Base-by-base conservation (phyloP, 2,797 vertebrate genomes). In the Pogoniulus pusillus region DNA sequence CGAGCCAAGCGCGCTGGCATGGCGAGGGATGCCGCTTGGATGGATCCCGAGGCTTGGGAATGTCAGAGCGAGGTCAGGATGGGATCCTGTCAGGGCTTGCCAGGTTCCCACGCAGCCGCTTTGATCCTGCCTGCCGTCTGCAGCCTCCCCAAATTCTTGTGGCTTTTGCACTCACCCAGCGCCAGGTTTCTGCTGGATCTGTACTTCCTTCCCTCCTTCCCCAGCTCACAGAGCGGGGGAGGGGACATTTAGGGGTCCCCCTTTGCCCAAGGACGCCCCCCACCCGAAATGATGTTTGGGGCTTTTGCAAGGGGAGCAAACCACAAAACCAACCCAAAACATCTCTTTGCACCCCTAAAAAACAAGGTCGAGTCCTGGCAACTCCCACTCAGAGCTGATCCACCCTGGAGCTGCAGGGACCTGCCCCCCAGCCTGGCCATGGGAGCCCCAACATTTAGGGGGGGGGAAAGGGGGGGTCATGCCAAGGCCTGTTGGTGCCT, bases 1-100 rank as follows among this genome's bases (percentile, higher is more conserved):
- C 35, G 51, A 58, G 41, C 51, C 29, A 5, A 4, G 2, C 0
- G 1, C 2, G 0, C 7, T 0, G 0, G 37, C 18, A 24, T 1
- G 32, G 32, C 1, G 35, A 82, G 49, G 0, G 18, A 3, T 3
- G 70, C 34, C 1, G 0, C 18, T 1, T 1, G 64, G 59, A 54
- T 0, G 27, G 59, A 62, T 13, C 10, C 1, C 0, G 1, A 3
- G 4, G 64, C 80, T 55, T 4, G 16, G 54, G 75, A 69, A 43
- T 80, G 89, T 64, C 92, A 51, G 7, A 45, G n/a, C 2, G 5
- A 77, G 91, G 92, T 91, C 91, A 74, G 6, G 51, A 29, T 5
- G 0, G 0, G 51, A 6, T 65, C 65, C 43, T 76, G 91, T 41
- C 0, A 0, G 51, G 55, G 62, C 84, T 12, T 63, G 91, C 1